Percentiles rank a stretch among this genome's conserved stretches.
Evolutionary conservation across 2,113 vertebrate species (phyloP).

Genomic region (Boleophthalmus pectinirostris): DNA sequence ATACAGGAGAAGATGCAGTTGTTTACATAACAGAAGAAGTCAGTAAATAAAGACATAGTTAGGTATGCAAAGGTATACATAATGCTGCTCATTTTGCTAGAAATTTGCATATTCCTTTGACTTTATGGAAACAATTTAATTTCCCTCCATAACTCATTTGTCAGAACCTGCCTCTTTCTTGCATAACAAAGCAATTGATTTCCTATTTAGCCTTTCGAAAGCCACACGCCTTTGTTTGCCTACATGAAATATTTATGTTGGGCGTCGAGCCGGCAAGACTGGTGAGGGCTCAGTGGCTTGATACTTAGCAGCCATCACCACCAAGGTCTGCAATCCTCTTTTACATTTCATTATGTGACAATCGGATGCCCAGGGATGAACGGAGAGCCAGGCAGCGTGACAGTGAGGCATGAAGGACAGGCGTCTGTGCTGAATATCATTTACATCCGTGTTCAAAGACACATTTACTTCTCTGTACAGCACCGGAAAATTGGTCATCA

Average conservation of each 20-base stretch:
- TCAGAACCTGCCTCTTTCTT: neutral
- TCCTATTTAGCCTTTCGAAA: conserved; percentile 17
- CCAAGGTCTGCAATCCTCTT: conserved; percentile 36
- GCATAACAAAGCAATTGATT: conserved; percentile 19
- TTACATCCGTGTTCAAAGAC: conserved; percentile 41
- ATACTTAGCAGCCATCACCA: conserved; percentile 32
- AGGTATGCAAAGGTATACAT: conserved; percentile 2
- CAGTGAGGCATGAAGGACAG: conserved; percentile 60
- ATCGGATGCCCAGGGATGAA: conserved; percentile 55
- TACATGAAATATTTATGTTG: conserved; percentile 6
- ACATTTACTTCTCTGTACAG: conserved; percentile 21
- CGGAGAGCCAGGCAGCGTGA: conserved; percentile 49
- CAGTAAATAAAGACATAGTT: neutral
- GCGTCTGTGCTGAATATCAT: conserved; percentile 39
- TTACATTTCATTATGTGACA: conserved; percentile 54
- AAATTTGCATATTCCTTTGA: neutral
- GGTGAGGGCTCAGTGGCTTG: conserved; percentile 17
- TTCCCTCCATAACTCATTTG: conserved; percentile 13
- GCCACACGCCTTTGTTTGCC: conserved; percentile 6
- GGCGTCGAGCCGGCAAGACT: conserved; percentile 10
- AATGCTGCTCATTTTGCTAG: conserved; percentile 5
- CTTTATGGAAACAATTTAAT: conserved; percentile 11
- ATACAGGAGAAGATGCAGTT: neutral
- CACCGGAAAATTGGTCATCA: conserved; percentile 1
- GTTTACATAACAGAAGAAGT: neutral